These are phyloP conservation scores for Protophormia terraenovae DNA, from an alignment of 2,888 invertebrate species.

Conservation along the genomic window DNA sequence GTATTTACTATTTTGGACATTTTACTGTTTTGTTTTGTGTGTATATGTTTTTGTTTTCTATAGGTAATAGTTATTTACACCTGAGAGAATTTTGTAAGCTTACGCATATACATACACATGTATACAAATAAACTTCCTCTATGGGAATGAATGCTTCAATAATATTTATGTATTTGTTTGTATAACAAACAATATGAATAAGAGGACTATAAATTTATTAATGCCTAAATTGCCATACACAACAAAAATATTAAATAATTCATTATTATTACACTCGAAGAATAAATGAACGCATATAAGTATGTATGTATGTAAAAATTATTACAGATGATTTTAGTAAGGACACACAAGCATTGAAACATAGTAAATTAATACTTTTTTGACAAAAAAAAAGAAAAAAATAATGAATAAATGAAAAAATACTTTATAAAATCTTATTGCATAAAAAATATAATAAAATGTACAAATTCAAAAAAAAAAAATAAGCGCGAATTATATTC, in stretches of 20 bases:
- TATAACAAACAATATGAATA: not conserved
- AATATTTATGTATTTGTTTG: too few relatives aligned
- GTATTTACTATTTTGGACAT: not conserved
- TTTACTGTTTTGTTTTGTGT: not conserved
- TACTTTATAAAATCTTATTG: too few relatives aligned
- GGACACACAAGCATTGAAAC: too few relatives aligned
- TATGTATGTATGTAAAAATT: too few relatives aligned
- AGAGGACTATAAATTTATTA: not conserved
- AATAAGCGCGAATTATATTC: too few relatives aligned
- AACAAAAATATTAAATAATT: not conserved
- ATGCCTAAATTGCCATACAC: not conserved
- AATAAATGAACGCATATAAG: not conserved
- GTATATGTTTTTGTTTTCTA: not conserved
- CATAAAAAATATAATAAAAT: too few relatives aligned
- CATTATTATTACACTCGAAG: not conserved
- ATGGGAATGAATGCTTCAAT: not conserved
- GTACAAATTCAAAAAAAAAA: too few relatives aligned
- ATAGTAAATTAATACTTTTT: too few relatives aligned
- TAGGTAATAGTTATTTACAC: not conserved
- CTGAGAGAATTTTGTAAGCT: not conserved
- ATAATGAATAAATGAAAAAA: too few relatives aligned
- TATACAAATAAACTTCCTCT: not conserved
- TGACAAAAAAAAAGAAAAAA: too few relatives aligned
- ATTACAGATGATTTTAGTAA: too few relatives aligned
- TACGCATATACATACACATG: not conserved